Evolutionary conservation across 2,888 invertebrate genomes (phyloP).

Genomic region (Metopia argyrocephala): DNA sequence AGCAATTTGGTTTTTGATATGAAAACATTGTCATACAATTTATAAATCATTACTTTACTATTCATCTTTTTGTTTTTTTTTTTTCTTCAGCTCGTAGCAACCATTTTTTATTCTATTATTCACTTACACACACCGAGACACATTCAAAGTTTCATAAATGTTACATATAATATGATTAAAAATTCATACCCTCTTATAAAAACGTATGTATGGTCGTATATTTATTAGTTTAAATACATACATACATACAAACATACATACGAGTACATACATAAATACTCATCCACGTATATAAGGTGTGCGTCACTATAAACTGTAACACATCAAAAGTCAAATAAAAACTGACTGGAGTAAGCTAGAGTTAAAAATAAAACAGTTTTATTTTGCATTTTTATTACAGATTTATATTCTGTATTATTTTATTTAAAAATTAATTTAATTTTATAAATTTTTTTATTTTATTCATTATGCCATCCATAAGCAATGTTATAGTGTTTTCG

Average conservation of each 20-base stretch:
- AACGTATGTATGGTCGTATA: background rate
- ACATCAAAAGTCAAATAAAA: too few species aligned
- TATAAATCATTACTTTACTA: constrained; percentile 25
- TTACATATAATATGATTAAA: constrained; percentile 29
- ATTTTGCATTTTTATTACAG: too few species aligned
- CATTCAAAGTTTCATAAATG: background rate
- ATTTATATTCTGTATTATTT: too few species aligned
- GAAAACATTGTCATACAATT: constrained; percentile 51
- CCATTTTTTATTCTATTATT: background rate
- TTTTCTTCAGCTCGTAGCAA: background rate
- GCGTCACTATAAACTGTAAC: too few species aligned
- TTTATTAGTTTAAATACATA: background rate
- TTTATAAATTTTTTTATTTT: too few species aligned
- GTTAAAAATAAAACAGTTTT: too few species aligned
- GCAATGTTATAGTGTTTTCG: too few species aligned
- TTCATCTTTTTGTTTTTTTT: constrained; percentile 9
- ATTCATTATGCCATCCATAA: too few species aligned
- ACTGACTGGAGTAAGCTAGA: too few species aligned
- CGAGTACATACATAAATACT: too few species aligned
- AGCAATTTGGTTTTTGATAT: constrained; percentile 15
- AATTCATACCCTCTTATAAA: constrained; percentile 19
- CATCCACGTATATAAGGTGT: too few species aligned
- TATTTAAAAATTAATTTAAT: too few species aligned
- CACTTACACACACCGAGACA: background rate
- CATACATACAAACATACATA: background rate